Evolutionary conservation across 2,797 vertebrate species (phyloP), one percentile per base, ranked within the genome.

Genomic region (Vespertilio murinus): DNA sequence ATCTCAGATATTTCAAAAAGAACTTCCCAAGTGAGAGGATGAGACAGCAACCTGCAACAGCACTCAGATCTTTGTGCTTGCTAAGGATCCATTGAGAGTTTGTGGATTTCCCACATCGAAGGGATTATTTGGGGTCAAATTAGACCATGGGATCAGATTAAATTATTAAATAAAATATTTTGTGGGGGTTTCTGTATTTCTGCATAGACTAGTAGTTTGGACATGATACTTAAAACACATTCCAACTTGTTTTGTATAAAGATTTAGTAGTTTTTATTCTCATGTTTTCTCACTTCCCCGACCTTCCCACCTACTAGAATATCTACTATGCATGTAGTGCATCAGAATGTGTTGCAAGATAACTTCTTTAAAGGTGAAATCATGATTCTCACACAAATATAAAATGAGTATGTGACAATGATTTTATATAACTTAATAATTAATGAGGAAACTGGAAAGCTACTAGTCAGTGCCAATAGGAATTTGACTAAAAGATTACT

Each of bases 91-190:
- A 17, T 0, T 17, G 12, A 74, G 65, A 23, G 28, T 38, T 52
- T 16, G 49, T 49, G 42, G 45, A 54, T 79, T 87, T 67, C 59
- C 14, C n/a, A 47, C 0, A 2, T 35, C 12, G 25, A 71, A 65
- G n/a, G 59, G 49, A 45, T 38, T 59, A 52, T 23, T 4, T 67
- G 47, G 59, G 25, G 35, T 70, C 70, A 86, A 45, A 45, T 8
- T 28, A 73, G 65, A 56, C 42, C 35, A 45, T 7, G 6, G 4
- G 65, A 54, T 81, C n/a, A n/a, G 23, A 73, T 69, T 54, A 64
- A 93, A 67, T 38, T n/a, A 69, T 28, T 16, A 49, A 70, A 82
- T 88, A 83, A 71, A 67, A 82, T 45, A 90, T 67, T 74, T 65
- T 33, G 2, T 59, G 56, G 30, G 13, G 42, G 40, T 93, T 88